phyloP scores from a whole-genome alignment of 30 jellyfish, hydroid and myxozoan genomes.

The Hydra vulgaris region DNA sequence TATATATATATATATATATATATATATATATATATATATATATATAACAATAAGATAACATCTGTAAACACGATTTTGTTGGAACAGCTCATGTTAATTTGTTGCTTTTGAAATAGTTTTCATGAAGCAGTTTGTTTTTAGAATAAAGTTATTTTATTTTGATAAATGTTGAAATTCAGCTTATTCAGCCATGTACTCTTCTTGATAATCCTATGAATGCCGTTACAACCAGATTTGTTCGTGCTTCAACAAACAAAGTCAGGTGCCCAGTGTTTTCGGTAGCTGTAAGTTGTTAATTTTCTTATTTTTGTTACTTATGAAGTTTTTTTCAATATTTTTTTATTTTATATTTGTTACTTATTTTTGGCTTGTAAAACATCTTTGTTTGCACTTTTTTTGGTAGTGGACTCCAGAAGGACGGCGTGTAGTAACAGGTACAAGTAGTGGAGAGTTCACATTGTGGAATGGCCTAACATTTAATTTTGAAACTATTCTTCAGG shows the following conservation, averaged over 20 bases:
- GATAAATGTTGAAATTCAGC: constrained; percentile 1
- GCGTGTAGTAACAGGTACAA: constrained; percentile 78
- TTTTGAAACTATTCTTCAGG: constrained; percentile 89
- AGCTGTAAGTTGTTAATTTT: constrained; percentile 48
- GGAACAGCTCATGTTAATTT: no score
- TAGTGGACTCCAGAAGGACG: constrained; percentile 98
- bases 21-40: no score
- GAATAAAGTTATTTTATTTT: background rate
- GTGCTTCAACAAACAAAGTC: constrained; percentile 85
- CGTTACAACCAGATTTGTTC: constrained; percentile 74
- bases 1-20: no score
- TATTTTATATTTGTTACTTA: background rate
- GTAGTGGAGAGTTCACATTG: constrained; percentile 92
- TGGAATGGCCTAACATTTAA: constrained; percentile 90
- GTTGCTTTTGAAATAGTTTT: no score
- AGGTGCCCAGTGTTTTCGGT: constrained; percentile 80
- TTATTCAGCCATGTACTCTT: constrained; percentile 48
- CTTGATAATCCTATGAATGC: constrained; percentile 71
- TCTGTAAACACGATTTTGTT: no score
- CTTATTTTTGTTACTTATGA: background rate
- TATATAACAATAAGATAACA: no score
- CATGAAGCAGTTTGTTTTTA: background rate
- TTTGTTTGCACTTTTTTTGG: background rate
- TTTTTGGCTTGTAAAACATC: background rate
- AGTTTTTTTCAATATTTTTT: background rate